These are phyloP conservation scores for Gymnocheta viridis DNA, from an alignment of 2,888 invertebrate species.

Conservation along the genomic window DNA sequence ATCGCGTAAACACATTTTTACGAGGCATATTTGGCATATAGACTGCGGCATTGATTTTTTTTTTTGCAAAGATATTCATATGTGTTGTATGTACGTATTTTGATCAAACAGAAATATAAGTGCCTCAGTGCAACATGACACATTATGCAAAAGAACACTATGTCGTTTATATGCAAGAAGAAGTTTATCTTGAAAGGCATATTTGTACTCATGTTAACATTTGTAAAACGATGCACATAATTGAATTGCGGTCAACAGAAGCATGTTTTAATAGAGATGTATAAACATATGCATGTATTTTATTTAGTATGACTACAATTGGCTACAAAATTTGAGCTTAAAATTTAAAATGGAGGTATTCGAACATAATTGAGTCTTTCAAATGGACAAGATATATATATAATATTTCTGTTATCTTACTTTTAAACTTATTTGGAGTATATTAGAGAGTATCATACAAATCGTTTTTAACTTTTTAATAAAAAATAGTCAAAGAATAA, in stretches of 20 bases:
- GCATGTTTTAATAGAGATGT: not conserved
- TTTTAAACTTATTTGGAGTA: too few relatives aligned
- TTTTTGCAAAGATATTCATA: not conserved
- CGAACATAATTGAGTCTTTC: too few relatives aligned
- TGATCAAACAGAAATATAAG: constrained; percentile 1
- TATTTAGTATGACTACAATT: too few relatives aligned
- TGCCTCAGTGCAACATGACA: not conserved
- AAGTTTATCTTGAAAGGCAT: not conserved
- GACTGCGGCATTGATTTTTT: not conserved
- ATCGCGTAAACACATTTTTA: not conserved
- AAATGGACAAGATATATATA: too few relatives aligned
- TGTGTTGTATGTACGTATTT: not conserved
- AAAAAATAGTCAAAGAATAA: too few relatives aligned
- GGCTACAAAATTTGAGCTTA: not conserved
- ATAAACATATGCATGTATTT: not conserved
- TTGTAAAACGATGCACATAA: constrained; percentile 46
- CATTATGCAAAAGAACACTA: not conserved
- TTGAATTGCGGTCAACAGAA: constrained; percentile 42
- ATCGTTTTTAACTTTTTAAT: too few relatives aligned
- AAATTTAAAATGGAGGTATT: not conserved
- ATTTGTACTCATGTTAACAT: constrained; percentile 39
- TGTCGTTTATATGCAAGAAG: constrained; percentile 1
- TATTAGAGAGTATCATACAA: too few relatives aligned
- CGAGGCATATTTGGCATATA: not conserved
- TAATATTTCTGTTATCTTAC: too few relatives aligned